These are phyloP conservation scores for Eupithecia pulchellata DNA, from an alignment of 2,888 invertebrate species.

Conservation along the genomic window DNA sequence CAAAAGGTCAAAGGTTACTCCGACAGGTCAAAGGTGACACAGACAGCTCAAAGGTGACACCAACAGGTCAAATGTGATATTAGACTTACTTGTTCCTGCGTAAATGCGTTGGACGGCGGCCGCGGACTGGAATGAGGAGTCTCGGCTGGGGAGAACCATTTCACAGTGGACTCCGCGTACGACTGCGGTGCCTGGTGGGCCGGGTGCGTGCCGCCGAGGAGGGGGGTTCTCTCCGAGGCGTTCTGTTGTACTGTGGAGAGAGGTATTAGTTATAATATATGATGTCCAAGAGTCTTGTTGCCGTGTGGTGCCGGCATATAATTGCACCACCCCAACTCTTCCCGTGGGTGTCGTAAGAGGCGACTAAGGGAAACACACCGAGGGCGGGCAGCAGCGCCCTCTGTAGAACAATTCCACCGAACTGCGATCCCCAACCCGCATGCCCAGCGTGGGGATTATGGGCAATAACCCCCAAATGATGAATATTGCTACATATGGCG, in stretches of 20 bases:
- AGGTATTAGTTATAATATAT: not conserved
- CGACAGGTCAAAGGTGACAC: not conserved
- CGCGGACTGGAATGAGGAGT: slow-evolving; percentile 85
- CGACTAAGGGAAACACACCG: too few species aligned
- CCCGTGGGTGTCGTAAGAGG: too few species aligned
- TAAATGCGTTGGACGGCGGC: slow-evolving; percentile 63
- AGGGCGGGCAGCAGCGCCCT: too few species aligned
- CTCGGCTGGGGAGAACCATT: slow-evolving; percentile 90
- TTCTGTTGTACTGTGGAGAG: slow-evolving; percentile 50
- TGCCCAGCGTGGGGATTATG: too few species aligned
- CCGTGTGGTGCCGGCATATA: too few species aligned
- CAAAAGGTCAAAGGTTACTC: not conserved
- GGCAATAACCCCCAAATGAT: too few species aligned
- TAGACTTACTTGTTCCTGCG: slow-evolving; percentile 72
- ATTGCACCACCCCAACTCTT: too few species aligned
- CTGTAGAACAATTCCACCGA: too few species aligned
- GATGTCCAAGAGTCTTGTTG: too few species aligned
- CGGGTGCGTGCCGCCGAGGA: slow-evolving; percentile 62
- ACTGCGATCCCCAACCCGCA: too few species aligned
- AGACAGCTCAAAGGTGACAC: slow-evolving; percentile 30
- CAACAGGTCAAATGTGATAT: too few species aligned
- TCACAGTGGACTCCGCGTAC: slow-evolving; percentile 87
- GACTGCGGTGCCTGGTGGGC: slow-evolving; percentile 54
- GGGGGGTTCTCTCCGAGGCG: slow-evolving; percentile 64
- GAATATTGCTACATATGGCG: too few species aligned